phyloP scores from a whole-genome alignment of 2,113 vertebrate species.

The Monopterus albus region DNA sequence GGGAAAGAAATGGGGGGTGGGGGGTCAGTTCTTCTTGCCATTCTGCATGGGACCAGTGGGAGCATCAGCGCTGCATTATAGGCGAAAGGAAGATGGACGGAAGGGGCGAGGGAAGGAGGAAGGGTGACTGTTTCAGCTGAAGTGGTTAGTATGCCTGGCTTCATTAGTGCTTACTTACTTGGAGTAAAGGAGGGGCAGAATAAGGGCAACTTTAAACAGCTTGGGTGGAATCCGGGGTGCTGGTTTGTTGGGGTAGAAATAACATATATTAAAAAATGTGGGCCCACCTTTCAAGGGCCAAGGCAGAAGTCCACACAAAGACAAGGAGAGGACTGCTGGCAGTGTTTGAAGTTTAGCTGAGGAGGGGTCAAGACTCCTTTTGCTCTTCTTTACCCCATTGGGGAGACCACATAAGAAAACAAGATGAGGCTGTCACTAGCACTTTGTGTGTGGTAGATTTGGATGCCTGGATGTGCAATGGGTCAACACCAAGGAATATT shows the following conservation, averaged over 20 bases:
- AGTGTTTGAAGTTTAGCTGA: slow-evolving; percentile 71
- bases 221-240: slow-evolving; percentile 42
- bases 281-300: slow-evolving; percentile 55
- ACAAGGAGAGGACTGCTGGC: slow-evolving; percentile 58
- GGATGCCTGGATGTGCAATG: slow-evolving; percentile 25
- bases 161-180: slow-evolving; percentile 68
- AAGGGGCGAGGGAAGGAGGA: slow-evolving; percentile 26
- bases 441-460: slow-evolving; percentile 69
- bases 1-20: slow-evolving; percentile 31
- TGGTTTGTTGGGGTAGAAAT: slow-evolving; percentile 40
- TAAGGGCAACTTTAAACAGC: slow-evolving; percentile 60
- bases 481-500: slow-evolving; percentile 61
- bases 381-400: slow-evolving; percentile 67
- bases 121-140: slow-evolving; percentile 61
- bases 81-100: slow-evolving; percentile 39
- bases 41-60: slow-evolving; percentile 38
- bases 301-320: slow-evolving; percentile 72
- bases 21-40: slow-evolving; percentile 14
- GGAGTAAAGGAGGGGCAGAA: slow-evolving; percentile 53
- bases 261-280: slow-evolving; percentile 52
- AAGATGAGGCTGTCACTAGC: slow-evolving; percentile 62
- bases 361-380: slow-evolving; percentile 67
- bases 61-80: slow-evolving; percentile 33
- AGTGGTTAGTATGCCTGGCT: slow-evolving; percentile 58
- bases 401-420: slow-evolving; percentile 73